Evolutionary conservation across 2,113 vertebrate genomes (phyloP).

Genomic region (Chloropsis cyanopogon): DNA sequence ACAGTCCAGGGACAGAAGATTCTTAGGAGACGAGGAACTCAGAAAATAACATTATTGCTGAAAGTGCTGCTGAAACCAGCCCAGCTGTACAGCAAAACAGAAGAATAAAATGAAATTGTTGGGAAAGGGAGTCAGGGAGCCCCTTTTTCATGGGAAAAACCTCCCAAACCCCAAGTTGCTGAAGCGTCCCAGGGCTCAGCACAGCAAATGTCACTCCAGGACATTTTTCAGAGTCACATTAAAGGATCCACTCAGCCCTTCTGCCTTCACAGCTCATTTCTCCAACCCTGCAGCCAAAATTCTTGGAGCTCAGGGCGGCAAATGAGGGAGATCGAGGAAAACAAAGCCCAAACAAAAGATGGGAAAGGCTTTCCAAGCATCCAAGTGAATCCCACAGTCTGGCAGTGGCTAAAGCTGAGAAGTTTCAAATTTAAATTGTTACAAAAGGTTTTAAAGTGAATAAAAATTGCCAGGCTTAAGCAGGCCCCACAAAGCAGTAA

Average conservation of each 20-base stretch:
- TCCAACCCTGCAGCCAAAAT: background rate
- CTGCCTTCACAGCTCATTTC: background rate
- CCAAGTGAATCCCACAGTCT: background rate
- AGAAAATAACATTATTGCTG: background rate
- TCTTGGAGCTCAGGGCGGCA: background rate
- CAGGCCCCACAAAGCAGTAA: background rate
- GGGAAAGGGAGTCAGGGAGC: background rate
- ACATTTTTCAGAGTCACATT: background rate
- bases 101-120: fast-evolving
- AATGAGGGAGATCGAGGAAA: fast-evolving
- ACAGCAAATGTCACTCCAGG: fast-evolving
- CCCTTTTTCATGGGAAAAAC: background rate
- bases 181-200: background rate
- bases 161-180: background rate
- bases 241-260: background rate
- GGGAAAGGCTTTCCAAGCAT: background rate
- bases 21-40: background rate
- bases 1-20: background rate
- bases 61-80: background rate
- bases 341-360: background rate
- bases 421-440: no score
- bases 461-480: background rate
- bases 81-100: background rate
- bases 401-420: no score
- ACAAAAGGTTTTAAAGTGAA: background rate